phyloP scores from a whole-genome alignment of 2,797 vertebrate species.

The Hydrolagus colliei region DNA sequence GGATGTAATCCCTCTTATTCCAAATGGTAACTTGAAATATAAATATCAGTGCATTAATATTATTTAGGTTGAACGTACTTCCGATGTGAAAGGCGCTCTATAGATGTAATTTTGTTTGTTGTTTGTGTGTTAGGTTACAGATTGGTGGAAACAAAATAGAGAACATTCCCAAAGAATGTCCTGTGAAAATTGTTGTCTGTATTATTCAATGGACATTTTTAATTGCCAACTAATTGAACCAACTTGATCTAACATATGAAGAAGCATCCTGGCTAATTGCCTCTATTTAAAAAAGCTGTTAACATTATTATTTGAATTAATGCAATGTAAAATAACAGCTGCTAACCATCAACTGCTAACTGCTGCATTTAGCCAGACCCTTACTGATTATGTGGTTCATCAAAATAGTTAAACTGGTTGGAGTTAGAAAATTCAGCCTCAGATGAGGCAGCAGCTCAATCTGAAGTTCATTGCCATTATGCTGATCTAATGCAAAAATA shows the following conservation, averaged over 20 bases:
- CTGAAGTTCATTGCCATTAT: no score
- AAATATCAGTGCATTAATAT: neutral
- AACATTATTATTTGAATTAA: conserved; percentile 33
- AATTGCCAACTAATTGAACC: conserved; percentile 28
- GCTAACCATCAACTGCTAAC: conserved; percentile 18
- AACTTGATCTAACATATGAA: conserved; percentile 29
- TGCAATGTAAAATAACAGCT: conserved; percentile 29
- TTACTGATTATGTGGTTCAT: conserved; percentile 26
- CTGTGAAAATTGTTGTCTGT: neutral
- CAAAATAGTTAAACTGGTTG: conserved; percentile 11
- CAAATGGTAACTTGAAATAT: neutral
- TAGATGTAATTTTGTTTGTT: no score
- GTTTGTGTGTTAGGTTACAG: neutral
- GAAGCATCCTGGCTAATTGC: conserved; percentile 29
- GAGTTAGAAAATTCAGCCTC: neutral
- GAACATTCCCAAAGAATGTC: neutral
- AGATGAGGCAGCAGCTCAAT: neutral
- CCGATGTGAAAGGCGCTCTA: no score
- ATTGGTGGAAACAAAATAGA: neutral
- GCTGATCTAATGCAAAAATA: no score
- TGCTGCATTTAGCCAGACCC: conserved; percentile 4
- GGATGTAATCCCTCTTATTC: neutral
- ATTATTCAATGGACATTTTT: conserved; percentile 10
- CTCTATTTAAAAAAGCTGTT: conserved; percentile 32
- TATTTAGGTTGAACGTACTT: neutral